These are phyloP conservation scores for Cassiopea andromeda DNA, from an alignment of 30 jellyfish, hydroid and myxozoan genomes.

Conservation along the genomic window DNA sequence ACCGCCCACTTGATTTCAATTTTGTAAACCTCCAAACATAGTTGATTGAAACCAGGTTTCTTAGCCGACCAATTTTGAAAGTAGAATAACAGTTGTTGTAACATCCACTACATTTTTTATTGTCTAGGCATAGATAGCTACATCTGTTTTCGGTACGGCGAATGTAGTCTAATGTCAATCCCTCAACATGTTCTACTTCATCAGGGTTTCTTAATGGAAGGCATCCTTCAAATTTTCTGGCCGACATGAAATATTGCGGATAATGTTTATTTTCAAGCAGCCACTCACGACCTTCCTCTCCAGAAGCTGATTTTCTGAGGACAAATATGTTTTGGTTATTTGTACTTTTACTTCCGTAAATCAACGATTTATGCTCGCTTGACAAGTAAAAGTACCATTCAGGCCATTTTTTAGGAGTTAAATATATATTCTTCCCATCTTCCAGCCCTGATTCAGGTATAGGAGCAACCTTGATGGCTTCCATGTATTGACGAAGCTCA, in stretches of 20 bases:
- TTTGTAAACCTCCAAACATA: background rate
- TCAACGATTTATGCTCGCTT: background rate
- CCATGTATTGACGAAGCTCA: background rate
- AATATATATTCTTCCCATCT: background rate
- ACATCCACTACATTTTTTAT: background rate
- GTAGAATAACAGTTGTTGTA: background rate
- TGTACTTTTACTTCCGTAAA: background rate
- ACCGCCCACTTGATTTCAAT: background rate
- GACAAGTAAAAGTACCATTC: background rate
- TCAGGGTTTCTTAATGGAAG: background rate
- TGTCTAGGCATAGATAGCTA: background rate
- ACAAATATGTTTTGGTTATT: background rate
- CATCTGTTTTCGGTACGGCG: background rate
- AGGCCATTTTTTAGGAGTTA: background rate
- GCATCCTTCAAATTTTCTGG: background rate
- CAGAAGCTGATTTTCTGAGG: background rate
- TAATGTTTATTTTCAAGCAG: background rate
- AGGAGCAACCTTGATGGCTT: background rate
- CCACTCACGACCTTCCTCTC: background rate
- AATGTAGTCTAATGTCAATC: background rate
- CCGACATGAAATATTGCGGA: background rate
- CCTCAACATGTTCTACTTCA: background rate
- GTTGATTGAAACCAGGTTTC: background rate
- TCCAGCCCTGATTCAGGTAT: background rate
- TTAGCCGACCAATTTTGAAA: background rate